These are phyloP conservation scores for Garrulus glandarius DNA, from an alignment of 2,797 vertebrate genomes.

Conservation along the genomic window DNA sequence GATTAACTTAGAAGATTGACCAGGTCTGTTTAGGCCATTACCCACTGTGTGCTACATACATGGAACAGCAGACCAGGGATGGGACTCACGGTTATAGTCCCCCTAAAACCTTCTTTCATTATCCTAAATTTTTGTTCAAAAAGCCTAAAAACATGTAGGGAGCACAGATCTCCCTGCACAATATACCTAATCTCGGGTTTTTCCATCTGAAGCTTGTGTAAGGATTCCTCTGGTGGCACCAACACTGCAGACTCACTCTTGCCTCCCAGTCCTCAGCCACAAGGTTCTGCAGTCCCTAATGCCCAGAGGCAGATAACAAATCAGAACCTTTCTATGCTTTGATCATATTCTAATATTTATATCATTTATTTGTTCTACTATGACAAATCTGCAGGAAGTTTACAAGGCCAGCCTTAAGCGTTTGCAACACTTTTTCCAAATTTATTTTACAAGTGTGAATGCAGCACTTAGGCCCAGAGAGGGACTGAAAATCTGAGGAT, in stretches of 20 bases:
- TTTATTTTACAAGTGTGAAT: not conserved
- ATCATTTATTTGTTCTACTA: not conserved
- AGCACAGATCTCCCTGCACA: not conserved
- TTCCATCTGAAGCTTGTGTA: not conserved
- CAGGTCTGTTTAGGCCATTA: not conserved
- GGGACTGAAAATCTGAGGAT: not conserved
- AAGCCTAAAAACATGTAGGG: not conserved
- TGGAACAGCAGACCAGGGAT: not conserved
- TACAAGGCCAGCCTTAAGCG: not conserved
- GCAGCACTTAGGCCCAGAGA: not conserved
- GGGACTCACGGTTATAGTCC: not conserved
- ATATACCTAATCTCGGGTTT: not conserved
- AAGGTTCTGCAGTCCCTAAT: not conserved
- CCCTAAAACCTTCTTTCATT: not conserved
- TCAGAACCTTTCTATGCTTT: not conserved
- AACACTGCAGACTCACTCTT: not conserved
- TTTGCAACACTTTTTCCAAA: not conserved
- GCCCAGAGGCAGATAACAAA: not conserved
- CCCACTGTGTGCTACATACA: fast-evolving
- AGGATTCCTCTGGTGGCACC: not conserved
- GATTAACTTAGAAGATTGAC: not conserved
- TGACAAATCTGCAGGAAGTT: not conserved
- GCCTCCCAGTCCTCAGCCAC: not conserved
- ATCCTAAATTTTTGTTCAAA: not conserved
- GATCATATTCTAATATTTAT: not conserved